Percentiles rank a stretch among this genome's conserved stretches.
Conservation (phyloP, 2,888 invertebrate species). For the Thymelicus lineola region DNA sequence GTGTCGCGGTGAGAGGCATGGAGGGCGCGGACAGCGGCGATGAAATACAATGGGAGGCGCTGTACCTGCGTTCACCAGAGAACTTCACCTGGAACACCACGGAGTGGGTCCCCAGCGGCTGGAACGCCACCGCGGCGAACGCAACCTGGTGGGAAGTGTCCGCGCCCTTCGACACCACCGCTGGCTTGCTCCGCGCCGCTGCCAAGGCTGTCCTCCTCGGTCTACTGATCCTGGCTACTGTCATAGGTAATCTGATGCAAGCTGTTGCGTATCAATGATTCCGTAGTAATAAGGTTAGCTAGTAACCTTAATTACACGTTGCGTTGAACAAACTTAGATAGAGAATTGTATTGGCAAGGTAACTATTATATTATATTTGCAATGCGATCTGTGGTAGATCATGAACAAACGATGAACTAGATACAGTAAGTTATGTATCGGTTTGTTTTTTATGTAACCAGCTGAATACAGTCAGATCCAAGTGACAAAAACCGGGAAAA, state of each 20-base stretch:
- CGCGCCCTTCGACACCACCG: conserved; percentile 79
- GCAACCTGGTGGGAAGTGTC: conserved; percentile 72
- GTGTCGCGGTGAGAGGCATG: conserved; percentile 77
- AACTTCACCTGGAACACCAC: conserved; percentile 71
- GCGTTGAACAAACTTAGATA: too few relatives aligned
- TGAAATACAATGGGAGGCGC: conserved; percentile 74
- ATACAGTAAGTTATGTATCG: not conserved
- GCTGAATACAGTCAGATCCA: too few relatives aligned
- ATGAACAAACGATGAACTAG: not conserved
- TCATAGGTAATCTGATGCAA: conserved; percentile 79
- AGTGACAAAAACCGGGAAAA: too few relatives aligned
- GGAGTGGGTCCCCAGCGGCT: conserved; percentile 63
- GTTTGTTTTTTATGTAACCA: too few relatives aligned
- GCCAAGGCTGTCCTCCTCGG: conserved; percentile 85
- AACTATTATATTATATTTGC: too few relatives aligned
- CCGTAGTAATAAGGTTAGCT: too few relatives aligned
- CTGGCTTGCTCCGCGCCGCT: conserved; percentile 86
- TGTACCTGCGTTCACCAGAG: conserved; percentile 68
- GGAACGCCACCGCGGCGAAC: conserved; percentile 71
- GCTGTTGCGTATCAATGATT: not conserved
- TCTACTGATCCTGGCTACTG: conserved; percentile 86
- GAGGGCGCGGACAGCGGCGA: conserved; percentile 78
- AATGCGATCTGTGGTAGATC: not conserved
- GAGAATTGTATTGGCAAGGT: not conserved
- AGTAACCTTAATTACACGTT: too few relatives aligned